Evolutionary conservation across 2,888 invertebrate genomes (phyloP).

Genomic region (Podabrus alpinus): DNA sequence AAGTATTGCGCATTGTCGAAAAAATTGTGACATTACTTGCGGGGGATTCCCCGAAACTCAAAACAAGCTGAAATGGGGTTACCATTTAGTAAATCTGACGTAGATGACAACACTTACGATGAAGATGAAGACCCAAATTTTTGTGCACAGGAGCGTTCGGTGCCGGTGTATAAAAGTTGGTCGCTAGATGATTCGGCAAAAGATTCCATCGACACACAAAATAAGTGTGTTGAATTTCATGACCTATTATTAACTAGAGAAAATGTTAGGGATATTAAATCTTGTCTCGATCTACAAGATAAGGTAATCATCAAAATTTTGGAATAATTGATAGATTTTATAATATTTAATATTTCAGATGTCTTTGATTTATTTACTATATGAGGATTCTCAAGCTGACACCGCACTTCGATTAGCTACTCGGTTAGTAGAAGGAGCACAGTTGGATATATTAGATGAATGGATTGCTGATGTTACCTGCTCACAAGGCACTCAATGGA

Average conservation of each 20-base stretch:
- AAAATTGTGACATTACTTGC: too few relatives aligned
- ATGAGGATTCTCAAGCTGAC: conserved; percentile 39
- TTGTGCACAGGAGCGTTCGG: too few relatives aligned
- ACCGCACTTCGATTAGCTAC: conserved; percentile 36
- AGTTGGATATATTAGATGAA: conserved; percentile 38
- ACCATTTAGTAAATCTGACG: too few relatives aligned
- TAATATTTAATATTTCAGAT: conserved; percentile 38
- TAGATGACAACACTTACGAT: too few relatives aligned
- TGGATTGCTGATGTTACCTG: conserved; percentile 37
- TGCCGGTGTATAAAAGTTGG: too few relatives aligned
- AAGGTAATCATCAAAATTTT: conserved; percentile 47
- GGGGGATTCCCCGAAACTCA: too few relatives aligned
- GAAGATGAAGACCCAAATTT: too few relatives aligned
- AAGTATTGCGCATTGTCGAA: too few relatives aligned
- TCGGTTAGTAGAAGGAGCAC: conserved; percentile 29
- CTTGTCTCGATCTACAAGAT: conserved; percentile 55
- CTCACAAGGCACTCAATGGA: conserved; percentile 47
- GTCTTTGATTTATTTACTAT: conserved; percentile 50
- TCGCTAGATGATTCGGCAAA: too few relatives aligned
- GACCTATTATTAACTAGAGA: conserved; percentile 32
- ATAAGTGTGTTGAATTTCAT: too few relatives aligned
- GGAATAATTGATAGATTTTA: not conserved
- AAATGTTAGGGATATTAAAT: conserved; percentile 54
- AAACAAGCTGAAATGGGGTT: too few relatives aligned
- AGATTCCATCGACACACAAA: too few relatives aligned